Evolutionary conservation across 2,113 vertebrate species (phyloP).

Genomic region (Heptranchias perlo): DNA sequence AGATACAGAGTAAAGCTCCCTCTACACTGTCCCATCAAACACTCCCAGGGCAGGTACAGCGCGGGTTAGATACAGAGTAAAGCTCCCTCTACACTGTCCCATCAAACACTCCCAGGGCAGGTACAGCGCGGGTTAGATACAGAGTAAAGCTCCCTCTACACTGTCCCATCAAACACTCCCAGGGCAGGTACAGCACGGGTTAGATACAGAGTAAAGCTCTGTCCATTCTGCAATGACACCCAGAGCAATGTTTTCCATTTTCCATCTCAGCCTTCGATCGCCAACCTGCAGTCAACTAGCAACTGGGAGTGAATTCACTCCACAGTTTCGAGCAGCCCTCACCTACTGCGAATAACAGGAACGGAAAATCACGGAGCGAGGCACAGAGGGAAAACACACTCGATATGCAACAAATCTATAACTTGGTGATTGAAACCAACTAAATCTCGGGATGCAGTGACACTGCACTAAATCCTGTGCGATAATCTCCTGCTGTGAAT

Average conservation of each 20-base stretch:
- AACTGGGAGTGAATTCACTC: background rate
- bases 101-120: background rate
- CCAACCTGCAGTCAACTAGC: background rate
- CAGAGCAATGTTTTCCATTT: background rate
- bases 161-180: too few relatives aligned
- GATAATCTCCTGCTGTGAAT: too few relatives aligned
- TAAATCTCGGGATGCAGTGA: background rate
- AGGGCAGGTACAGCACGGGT: too few relatives aligned
- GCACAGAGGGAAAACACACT: background rate
- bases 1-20: too few relatives aligned
- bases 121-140: background rate
- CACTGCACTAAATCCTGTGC: background rate
- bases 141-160: too few relatives aligned
- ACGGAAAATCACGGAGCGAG: background rate
- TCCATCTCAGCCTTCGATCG: background rate
- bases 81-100: background rate
- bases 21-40: too few relatives aligned
- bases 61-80: background rate
- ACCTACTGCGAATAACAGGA: background rate
- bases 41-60: too few relatives aligned
- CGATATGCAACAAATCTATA: background rate
- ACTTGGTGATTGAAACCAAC: background rate
- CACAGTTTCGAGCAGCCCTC: background rate
- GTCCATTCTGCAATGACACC: background rate
- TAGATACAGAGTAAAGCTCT: too few relatives aligned